Evolutionary conservation across 2,113 vertebrate species (phyloP).

Genomic region (Aleadryas rufinucha): DNA sequence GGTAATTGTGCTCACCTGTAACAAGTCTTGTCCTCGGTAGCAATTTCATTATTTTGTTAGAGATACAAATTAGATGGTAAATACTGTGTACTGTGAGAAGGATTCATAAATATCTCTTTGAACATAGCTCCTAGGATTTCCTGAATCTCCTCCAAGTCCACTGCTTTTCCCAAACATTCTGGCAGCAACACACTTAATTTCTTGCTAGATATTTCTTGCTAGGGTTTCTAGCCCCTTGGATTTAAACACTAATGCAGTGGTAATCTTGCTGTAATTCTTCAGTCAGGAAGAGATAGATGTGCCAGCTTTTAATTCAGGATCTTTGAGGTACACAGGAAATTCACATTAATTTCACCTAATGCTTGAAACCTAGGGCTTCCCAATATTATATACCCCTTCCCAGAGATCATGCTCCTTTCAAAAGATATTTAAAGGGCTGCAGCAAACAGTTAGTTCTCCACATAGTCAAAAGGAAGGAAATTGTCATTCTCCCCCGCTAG

Average conservation of each 20-base stretch:
- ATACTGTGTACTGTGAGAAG: not conserved
- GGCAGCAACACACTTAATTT: not conserved
- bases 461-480: not conserved
- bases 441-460: not conserved
- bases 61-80: not conserved
- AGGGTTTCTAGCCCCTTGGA: not conserved
- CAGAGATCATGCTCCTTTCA: not conserved
- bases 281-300: not conserved
- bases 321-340: not conserved
- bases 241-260: not conserved
- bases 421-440: not conserved
- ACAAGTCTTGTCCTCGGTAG: accelerated
- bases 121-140: not conserved
- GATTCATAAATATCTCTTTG: not conserved
- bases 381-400: not conserved
- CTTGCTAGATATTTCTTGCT: not conserved
- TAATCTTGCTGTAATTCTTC: not conserved
- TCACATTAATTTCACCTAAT: not conserved
- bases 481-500: not conserved
- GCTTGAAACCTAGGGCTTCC: not conserved
- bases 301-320: not conserved
- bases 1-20: not conserved
- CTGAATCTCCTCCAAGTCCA: not conserved
- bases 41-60: not conserved
- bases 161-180: not conserved